Evolutionary conservation across 2,888 invertebrate genomes (phyloP), one percentile per base, ranked within the genome.

Genomic region (Ischnura elegans): DNA sequence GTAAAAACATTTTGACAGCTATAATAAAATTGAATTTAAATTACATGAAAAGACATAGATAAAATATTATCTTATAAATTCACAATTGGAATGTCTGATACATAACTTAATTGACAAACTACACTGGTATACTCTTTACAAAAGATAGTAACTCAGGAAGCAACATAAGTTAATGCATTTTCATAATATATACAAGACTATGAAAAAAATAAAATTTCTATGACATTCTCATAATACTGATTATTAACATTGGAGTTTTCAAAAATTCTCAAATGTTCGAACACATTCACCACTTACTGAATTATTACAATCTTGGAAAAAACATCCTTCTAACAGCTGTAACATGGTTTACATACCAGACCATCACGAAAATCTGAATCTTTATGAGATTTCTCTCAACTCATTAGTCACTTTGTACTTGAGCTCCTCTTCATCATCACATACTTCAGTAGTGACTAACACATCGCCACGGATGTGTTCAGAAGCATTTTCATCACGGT

Each of bases 341-440:
- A 43, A 43, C 87, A 55, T 42, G 21, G 61, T 90, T 66, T 43
- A 90, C 66, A 90, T 25, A 43, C 13, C 43, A 43, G 43, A 45
- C 55, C 90, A 90, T 76, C n/a, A 76, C n/a, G 5, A 76, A 29
- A 76, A 10, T 76, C 76, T 36, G 55, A 3, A 13, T 13, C n/a
- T 61, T 90, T 66, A 90, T 21, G 87, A 87, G 10, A 87, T 87
- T 61, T 90, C 90, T 61, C 90, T 90, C 42, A 90, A 90, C 55
- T 90, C 90, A 66, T 90, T 90, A 66, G 90, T 61, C 61, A 90
- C 90, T 90, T 90, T 90, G 90, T 90, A 90, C 90, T 90, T 90
- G 61, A 90, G 61, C 90, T 90, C 90, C 42, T 90, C 90, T 51
- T 90, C 90, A 90, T 90, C 90, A 90, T 90, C 90, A 90, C 90